Evolutionary conservation across 2,888 invertebrate species (phyloP).

Genomic region (Dolichomitus sp.): DNA sequence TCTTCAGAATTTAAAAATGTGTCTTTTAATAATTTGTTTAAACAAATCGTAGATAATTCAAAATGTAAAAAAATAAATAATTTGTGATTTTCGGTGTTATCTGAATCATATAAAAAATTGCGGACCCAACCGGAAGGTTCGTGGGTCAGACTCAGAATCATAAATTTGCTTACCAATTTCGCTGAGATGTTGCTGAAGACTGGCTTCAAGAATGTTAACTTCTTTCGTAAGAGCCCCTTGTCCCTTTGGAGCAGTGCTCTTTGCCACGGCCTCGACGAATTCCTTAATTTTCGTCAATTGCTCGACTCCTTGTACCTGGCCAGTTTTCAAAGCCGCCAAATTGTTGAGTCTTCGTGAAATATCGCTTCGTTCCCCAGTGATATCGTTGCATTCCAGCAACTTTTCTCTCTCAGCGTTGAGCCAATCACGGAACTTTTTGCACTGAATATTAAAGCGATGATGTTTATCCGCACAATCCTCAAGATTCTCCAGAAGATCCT

Average conservation of each 20-base stretch:
- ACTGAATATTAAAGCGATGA: slow-evolving; percentile 91
- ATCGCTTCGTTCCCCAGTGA: slow-evolving; percentile 94
- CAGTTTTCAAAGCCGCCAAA: slow-evolving; percentile 89
- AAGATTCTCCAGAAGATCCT: slow-evolving; percentile 94
- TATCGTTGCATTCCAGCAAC: slow-evolving; percentile 93
- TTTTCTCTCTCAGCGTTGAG: slow-evolving; percentile 93
- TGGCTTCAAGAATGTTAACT: slow-evolving; percentile 90
- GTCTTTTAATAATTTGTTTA: too few relatives aligned
- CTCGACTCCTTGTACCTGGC: slow-evolving; percentile 89
- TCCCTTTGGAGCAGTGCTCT: slow-evolving; percentile 94
- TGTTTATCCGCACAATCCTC: slow-evolving; percentile 96
- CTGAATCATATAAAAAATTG: too few relatives aligned
- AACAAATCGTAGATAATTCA: too few relatives aligned
- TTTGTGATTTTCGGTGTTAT: too few relatives aligned
- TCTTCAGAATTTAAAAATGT: too few relatives aligned
- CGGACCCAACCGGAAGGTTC: too few relatives aligned
- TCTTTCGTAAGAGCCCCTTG: slow-evolving; percentile 91
- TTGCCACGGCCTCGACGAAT: slow-evolving; percentile 90
- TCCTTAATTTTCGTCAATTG: slow-evolving; percentile 91
- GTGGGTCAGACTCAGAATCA: too few relatives aligned
- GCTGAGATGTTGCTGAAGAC: slow-evolving; percentile 90
- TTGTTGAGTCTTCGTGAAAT: slow-evolving; percentile 91
- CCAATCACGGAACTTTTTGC: slow-evolving; percentile 94
- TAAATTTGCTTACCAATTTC: slow-evolving; percentile 87
- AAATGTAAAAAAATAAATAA: too few relatives aligned